Percentiles rank a stretch among this genome's conserved stretches.
Evolutionary conservation across 2,797 vertebrate genomes (phyloP).

Genomic region (Sebastes flavidus): DNA sequence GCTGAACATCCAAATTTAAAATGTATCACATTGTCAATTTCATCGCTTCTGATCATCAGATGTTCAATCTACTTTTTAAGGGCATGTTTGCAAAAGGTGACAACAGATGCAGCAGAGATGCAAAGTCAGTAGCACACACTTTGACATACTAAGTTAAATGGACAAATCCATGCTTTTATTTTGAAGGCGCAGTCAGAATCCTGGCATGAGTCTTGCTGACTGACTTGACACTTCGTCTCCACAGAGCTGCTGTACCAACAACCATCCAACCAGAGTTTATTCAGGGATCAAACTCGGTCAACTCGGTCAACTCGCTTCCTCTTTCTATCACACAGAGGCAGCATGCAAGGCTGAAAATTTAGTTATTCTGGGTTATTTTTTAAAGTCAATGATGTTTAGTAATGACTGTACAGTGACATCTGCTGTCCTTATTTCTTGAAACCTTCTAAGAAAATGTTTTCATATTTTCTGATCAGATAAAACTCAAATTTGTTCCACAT

Average conservation of each 20-base stretch:
- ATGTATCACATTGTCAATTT: too few relatives aligned
- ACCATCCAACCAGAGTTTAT: conserved; percentile 1
- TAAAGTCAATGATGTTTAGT: not conserved
- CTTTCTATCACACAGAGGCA: not conserved
- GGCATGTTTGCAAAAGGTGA: not conserved
- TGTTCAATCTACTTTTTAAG: not conserved
- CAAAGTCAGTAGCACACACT: not conserved
- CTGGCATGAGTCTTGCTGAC: not conserved
- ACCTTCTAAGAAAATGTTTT: not conserved
- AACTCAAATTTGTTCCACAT: not conserved
- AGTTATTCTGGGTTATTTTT: too few relatives aligned
- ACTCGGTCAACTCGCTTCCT: not conserved
- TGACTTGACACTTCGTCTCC: not conserved
- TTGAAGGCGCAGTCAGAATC: not conserved
- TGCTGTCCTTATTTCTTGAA: not conserved
- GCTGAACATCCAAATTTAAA: rapidly evolving
- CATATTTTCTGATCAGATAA: not conserved
- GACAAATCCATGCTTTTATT: conserved; percentile 41
- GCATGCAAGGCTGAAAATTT: not conserved
- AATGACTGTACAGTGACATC: not conserved
- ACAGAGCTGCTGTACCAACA: conserved; percentile 10
- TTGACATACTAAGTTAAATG: not conserved
- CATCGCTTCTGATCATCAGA: not conserved
- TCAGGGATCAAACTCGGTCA: conserved; percentile 26
- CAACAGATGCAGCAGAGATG: not conserved